Evolutionary conservation across 2,888 invertebrate genomes (phyloP).

Genomic region (Cacoxenus indagator): DNA sequence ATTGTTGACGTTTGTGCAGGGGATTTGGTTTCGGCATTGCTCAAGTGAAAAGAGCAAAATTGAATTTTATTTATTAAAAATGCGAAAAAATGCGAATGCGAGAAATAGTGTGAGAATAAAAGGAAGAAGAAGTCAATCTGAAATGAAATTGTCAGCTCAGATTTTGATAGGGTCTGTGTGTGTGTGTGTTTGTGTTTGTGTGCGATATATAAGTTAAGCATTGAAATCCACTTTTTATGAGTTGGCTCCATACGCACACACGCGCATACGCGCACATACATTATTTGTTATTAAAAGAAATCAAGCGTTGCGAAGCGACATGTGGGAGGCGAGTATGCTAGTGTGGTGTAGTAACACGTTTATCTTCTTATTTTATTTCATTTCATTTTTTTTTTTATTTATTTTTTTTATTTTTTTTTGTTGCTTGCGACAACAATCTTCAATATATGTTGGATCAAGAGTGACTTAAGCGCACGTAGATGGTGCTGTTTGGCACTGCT

Average conservation of each 20-base stretch:
- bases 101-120: not conserved
- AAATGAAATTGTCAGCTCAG: slow-evolving; percentile 11
- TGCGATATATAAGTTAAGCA: slow-evolving; percentile 52
- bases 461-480: slow-evolving; percentile 58
- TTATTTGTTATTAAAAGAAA: slow-evolving; percentile 50
- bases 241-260: slow-evolving; percentile 28
- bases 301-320: not conserved
- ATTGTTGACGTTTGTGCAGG: slow-evolving; percentile 68
- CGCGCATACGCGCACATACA: slow-evolving; percentile 28
- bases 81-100: slow-evolving; percentile 4
- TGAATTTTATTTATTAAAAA: slow-evolving; percentile 65
- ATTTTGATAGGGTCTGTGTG: slow-evolving; percentile 25
- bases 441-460: slow-evolving; percentile 31
- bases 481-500: slow-evolving; percentile 36
- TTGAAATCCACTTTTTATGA: slow-evolving; percentile 60
- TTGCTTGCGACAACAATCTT: not conserved
- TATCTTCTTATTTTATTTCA: too few relatives aligned
- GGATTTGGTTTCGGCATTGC: slow-evolving; percentile 51
- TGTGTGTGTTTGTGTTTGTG: not conserved
- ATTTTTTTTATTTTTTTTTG: not conserved
- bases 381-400: not conserved
- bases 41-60: slow-evolving; percentile 37
- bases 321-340: not conserved
- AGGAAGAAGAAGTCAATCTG: not conserved
- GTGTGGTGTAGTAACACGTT: too few relatives aligned